Evolutionary conservation across 2,797 vertebrate species (phyloP), one percentile per base, ranked within the genome.

Genomic region (Lagocephalus sceleratus): DNA sequence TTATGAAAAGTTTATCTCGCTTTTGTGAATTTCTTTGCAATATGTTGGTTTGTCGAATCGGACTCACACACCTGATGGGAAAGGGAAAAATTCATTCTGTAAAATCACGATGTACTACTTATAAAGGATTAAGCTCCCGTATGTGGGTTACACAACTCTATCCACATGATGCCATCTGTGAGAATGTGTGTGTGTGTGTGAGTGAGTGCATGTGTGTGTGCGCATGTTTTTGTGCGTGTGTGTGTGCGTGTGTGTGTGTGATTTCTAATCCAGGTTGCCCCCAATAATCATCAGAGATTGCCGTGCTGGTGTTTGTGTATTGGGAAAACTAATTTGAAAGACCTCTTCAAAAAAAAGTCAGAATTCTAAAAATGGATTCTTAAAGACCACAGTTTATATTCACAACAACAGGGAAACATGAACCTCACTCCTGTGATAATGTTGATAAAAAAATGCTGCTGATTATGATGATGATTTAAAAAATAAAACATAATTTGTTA

Each of bases 121-220:
- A 68, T 44, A 56, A 75, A 76, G 75, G 57, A 72, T 81, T 80
- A 85, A 85, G 66, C 73, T 56, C 57, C n/a, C 25, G 75, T 76
- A 88, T 81, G 66, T 88, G 61, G 85, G 85, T 82, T 88, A 77
- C 47, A 66, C 42, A 14, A 8, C 52, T 53, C 53, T 56, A 75
- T 71, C 72, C 76, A 78, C 71, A 78, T 72, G 73, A 77, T 63
- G 49, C 83, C 87, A 88, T 88, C 83, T 88, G 84, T 80, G 76
- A 73, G 54, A 68, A 59, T 49, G 55, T 60, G 65, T 50, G 35
- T 55, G 56, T 50, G 44, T 35, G 20, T 44, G 26, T 57, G 57
- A 59, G 52, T 26, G 50, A 32, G 45, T 46, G 42, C 44, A 25
- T 26, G 47, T 46, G 46, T 48, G 50, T 68, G 53, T 45, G 45